Evolutionary conservation across 1,140 invertebrate species (phyloP).

Genomic region (Apocrypta bakeri): DNA sequence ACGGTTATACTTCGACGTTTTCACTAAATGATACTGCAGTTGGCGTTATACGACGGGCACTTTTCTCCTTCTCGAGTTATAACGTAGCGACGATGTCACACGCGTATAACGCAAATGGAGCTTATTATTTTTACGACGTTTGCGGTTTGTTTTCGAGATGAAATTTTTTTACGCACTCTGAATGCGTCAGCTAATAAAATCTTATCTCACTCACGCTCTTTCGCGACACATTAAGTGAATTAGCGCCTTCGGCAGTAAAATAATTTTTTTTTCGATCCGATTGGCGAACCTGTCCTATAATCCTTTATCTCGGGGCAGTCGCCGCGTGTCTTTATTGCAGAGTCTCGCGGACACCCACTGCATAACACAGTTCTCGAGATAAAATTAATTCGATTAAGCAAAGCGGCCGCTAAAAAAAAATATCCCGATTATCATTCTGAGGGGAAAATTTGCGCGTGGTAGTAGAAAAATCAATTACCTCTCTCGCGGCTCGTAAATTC

Average conservation of each 20-base stretch:
- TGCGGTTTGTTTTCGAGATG: neutral
- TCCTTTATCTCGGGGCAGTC: conserved; percentile 11
- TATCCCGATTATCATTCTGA: neutral
- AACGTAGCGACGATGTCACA: too few species aligned
- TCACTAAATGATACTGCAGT: neutral
- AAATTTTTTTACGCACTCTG: neutral
- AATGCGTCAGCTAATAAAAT: neutral
- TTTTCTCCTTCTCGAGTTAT: too few species aligned
- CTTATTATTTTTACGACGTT: neutral
- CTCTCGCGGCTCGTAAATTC: conserved; percentile 32
- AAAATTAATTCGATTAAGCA: conserved; percentile 39
- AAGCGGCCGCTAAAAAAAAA: neutral
- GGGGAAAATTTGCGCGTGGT: conserved; percentile 22
- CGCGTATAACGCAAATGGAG: too few species aligned
- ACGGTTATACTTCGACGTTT: neutral
- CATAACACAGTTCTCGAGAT: conserved; percentile 21
- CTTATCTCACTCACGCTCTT: neutral
- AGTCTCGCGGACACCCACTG: neutral
- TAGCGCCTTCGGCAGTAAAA: conserved; percentile 10
- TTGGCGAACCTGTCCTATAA: neutral
- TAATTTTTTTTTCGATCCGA: neutral
- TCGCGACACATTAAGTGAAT: neutral
- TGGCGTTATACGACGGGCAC: too few species aligned
- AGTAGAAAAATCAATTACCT: conserved; percentile 43
- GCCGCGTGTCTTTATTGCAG: conserved; percentile 6